Conservation (phyloP, 2,888 invertebrate species). For the Cerastis rubricosa region DNA sequence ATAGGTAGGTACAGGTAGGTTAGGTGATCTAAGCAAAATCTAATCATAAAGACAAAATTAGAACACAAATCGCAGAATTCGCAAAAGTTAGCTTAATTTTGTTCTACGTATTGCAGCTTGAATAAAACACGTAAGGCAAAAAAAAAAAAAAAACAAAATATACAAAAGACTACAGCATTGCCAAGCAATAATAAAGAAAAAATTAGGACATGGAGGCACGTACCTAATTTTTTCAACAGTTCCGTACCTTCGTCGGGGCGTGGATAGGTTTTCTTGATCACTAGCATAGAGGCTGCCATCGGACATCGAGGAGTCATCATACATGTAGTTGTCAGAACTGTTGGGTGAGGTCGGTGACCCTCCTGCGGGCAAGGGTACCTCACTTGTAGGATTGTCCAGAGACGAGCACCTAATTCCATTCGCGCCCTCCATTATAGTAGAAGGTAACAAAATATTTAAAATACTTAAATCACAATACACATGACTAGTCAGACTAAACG, state of each 20-base stretch:
- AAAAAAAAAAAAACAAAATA: neutral
- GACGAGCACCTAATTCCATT: slow-evolving; percentile 71
- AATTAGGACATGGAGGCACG: neutral
- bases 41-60: neutral
- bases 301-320: slow-evolving; percentile 91
- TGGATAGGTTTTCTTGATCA: slow-evolving; percentile 95
- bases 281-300: slow-evolving; percentile 94
- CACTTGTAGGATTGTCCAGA: slow-evolving; percentile 67
- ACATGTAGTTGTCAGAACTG: slow-evolving; percentile 93
- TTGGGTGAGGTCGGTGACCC: slow-evolving; percentile 87
- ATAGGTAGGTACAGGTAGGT: neutral
- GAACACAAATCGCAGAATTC: slow-evolving; percentile 7
- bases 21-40: neutral
- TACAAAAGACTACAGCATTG: neutral
- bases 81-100: neutral
- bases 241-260: slow-evolving; percentile 92
- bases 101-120: neutral
- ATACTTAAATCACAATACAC: slow-evolving; percentile 25
- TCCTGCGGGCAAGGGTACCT: slow-evolving; percentile 69
- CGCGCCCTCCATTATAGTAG: slow-evolving; percentile 73
- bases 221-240: slow-evolving; percentile 12
- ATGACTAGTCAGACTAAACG: slow-evolving; percentile 9
- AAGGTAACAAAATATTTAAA: slow-evolving; percentile 63
- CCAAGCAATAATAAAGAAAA: slow-evolving; percentile 14
- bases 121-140: neutral